phyloP scores from a whole-genome alignment of 1,140 invertebrate species.

The Rhyacophila brunnea region DNA sequence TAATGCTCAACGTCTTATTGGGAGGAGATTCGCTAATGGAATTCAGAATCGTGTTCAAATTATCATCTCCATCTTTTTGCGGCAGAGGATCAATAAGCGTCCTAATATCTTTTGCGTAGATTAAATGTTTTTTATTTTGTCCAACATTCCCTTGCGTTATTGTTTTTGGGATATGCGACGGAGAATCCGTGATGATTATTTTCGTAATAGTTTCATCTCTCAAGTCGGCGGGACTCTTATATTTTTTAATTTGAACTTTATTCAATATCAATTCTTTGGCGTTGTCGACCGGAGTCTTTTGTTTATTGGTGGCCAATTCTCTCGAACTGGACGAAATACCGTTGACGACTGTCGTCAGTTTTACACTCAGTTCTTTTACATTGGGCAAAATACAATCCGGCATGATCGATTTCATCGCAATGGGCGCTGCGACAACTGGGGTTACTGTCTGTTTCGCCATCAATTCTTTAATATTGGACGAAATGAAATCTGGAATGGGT shows the following conservation, averaged over 20 bases:
- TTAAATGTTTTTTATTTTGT: too few species aligned
- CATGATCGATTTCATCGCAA: too few species aligned
- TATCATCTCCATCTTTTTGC: background rate
- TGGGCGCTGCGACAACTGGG: too few species aligned
- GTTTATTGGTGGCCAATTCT: slow-evolving; percentile 38
- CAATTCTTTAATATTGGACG: slow-evolving; percentile 4
- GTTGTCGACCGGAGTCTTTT: background rate
- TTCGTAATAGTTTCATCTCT: slow-evolving; percentile 2
- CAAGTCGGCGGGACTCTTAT: slow-evolving; percentile 7
- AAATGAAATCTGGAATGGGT: background rate
- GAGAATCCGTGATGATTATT: background rate
- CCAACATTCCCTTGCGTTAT: background rate
- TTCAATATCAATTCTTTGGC: slow-evolving; percentile 36
- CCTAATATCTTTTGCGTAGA: too few species aligned
- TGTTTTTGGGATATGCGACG: background rate
- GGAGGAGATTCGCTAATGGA: too few species aligned
- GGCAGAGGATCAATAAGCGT: background rate
- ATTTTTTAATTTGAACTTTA: slow-evolving; percentile 9
- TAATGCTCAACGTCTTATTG: too few species aligned
- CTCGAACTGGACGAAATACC: slow-evolving; percentile 44
- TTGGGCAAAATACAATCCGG: too few species aligned
- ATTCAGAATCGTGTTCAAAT: too few species aligned
- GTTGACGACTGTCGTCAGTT: slow-evolving; percentile 44
- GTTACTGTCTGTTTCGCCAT: slow-evolving; percentile 40
- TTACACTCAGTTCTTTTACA: slow-evolving; percentile 33